phyloP scores from a whole-genome alignment of 2,888 invertebrate genomes.

The Arge pagana region DNA sequence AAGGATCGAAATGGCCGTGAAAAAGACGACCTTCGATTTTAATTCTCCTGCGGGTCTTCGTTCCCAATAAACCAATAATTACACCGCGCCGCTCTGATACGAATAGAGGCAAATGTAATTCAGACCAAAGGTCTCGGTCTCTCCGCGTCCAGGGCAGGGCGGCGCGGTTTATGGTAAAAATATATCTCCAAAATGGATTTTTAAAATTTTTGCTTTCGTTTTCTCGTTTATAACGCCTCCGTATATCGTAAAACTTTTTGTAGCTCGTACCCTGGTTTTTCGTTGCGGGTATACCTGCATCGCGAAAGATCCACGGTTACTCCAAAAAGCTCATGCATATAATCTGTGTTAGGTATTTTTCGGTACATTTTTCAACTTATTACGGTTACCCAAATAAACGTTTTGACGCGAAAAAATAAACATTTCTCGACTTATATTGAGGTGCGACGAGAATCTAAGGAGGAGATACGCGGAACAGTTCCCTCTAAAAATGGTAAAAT shows the following conservation, averaged over 20 bases:
- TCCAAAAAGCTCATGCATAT: too few species aligned
- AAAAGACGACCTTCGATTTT: constrained; percentile 35
- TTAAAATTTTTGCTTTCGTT: constrained; percentile 45
- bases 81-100: constrained; percentile 43
- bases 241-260: constrained; percentile 45
- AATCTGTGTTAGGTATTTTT: too few species aligned
- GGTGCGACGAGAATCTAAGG: constrained; percentile 24
- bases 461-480: too few species aligned
- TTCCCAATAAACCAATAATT: constrained; percentile 52
- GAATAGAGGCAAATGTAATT: constrained; percentile 51
- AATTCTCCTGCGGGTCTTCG: constrained; percentile 31
- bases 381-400: constrained; percentile 55
- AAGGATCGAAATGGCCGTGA: too few species aligned
- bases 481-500: too few species aligned
- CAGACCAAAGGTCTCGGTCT: constrained; percentile 35
- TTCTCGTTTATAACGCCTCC: constrained; percentile 31
- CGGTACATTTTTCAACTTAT: constrained; percentile 53
- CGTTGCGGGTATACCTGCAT: constrained; percentile 13
- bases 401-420: constrained; percentile 41
- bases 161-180: constrained; percentile 43
- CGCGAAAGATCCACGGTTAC: too few species aligned
- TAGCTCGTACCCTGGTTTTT: constrained; percentile 41
- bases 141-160: constrained; percentile 24
- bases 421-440: constrained; percentile 47
- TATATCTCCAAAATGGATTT: constrained; percentile 41